phyloP scores from a whole-genome alignment of 2,888 invertebrate genomes.

The Adelphocoris suturalis region DNA sequence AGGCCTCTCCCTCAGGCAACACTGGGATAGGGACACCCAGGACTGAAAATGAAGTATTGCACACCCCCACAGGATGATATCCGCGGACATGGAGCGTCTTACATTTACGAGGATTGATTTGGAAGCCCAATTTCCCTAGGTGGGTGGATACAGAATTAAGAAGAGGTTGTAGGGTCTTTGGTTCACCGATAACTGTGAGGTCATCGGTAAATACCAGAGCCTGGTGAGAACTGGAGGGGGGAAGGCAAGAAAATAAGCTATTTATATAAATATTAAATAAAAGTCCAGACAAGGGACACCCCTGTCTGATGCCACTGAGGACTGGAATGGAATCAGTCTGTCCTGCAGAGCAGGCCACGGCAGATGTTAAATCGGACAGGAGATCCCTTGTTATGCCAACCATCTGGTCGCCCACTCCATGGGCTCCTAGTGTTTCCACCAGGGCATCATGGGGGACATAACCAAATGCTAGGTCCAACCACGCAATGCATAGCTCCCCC shows the following conservation, averaged over 20 bases:
- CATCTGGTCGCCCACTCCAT: conserved; percentile 45
- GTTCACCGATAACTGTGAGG: neutral
- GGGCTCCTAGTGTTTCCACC: neutral
- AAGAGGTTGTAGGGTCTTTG: neutral
- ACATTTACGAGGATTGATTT: conserved; percentile 38
- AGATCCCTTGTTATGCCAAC: conserved; percentile 47
- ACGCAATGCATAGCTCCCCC: conserved; percentile 47
- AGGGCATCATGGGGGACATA: conserved; percentile 49
- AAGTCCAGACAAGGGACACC: conserved; percentile 63
- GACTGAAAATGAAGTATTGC: neutral
- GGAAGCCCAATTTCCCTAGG: conserved; percentile 27
- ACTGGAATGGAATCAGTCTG: neutral
- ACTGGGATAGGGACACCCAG: neutral
- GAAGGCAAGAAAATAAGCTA: neutral
- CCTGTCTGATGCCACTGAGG: conserved; percentile 51
- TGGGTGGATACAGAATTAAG: neutral
- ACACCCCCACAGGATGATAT: neutral
- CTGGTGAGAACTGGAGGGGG: neutral
- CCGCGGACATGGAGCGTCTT: conserved; percentile 31
- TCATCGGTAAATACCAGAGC: conserved; percentile 58
- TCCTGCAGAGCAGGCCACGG: conserved; percentile 8
- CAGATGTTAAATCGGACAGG: neutral
- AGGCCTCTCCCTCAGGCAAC: conserved; percentile 49
- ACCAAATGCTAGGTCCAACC: conserved; percentile 66
- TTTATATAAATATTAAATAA: conserved; percentile 62